Base-by-base conservation (phyloP, 1,140 invertebrate species). In the Monochamus saltuarius region DNA sequence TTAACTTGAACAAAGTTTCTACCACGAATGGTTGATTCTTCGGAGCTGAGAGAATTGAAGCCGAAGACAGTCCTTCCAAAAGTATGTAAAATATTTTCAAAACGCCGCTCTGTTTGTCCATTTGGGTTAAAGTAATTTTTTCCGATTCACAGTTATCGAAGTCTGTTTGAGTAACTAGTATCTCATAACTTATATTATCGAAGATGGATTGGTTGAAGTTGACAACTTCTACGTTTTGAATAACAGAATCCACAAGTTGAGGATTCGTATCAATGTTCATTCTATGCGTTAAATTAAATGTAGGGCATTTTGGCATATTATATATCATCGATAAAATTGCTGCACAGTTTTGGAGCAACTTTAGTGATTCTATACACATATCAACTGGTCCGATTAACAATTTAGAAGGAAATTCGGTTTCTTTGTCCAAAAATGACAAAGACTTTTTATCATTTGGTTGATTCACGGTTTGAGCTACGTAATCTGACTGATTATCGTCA, bases 241-340 rank as follows among this genome's bases (percentile, higher is more conserved):
- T 89, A n/a, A 87, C 83, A 1, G 89, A 85, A 77, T 95, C 92
- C 0, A 95, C 91, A 58, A 89, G 84, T 61, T 90, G 86, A 9
- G 90, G 85, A 2, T 87, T 84, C 14, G 85, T 86, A 45, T 90
- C 88, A 1, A 89, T 82, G 71, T 92, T 91, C 59, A 95, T 91
- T 73, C 90, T 87, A 68, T 94, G 89, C 0, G 91, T 90, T 9
- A 94, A 89, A 75, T 94, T 92, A 72, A 97, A 96, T 46, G 91
- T 89, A 0, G 94, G 94, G 76, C 92, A 95, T 62, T 92, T 92
- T 13, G 93, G 93, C 93, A 97, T 96, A 69, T 88, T 87, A 76
- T 92, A 94, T 92, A 97, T 96, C 66, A 91, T 91, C 1, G 89
- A 87, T 29, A 97, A 78, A 59, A 96, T 95, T 58, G 87, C 85